These are phyloP conservation scores for Flexamia atlantica DNA, from an alignment of 2,888 invertebrate genomes.

Conservation along the genomic window DNA sequence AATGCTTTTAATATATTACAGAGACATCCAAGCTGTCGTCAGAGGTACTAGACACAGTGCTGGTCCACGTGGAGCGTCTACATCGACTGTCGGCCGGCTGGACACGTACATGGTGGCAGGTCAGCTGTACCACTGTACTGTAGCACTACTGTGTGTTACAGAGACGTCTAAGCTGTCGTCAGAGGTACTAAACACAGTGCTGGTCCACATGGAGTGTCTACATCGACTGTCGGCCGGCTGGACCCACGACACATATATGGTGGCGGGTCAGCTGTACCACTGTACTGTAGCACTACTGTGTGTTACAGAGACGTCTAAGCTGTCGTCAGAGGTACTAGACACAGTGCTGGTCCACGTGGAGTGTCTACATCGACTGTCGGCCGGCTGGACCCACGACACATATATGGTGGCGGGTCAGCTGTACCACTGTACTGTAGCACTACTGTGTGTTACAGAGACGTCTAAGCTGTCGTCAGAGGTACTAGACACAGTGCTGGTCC, in stretches of 20 bases:
- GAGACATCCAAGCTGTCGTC: constrained; percentile 74
- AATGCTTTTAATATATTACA: no score
- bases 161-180: constrained; percentile 78
- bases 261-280: constrained; percentile 92
- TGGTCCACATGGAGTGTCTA: constrained; percentile 89
- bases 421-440: not conserved
- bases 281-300: constrained; percentile 79
- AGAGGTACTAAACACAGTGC: constrained; percentile 85
- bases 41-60: constrained; percentile 86
- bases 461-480: constrained; percentile 82
- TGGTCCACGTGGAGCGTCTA: constrained; percentile 89
- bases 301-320: constrained; percentile 72
- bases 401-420: constrained; percentile 89
- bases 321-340: constrained; percentile 83
- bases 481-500: constrained; percentile 86
- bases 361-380: constrained; percentile 87
- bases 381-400: constrained; percentile 90
- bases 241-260: constrained; percentile 91
- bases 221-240: constrained; percentile 88
- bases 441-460: not conserved
- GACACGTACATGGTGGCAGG: constrained; percentile 92
- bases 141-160: constrained; percentile 77
- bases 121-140: constrained; percentile 93
- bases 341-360: constrained; percentile 89
- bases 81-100: constrained; percentile 88